phyloP scores from a whole-genome alignment of 2,113 vertebrate species.

The Alectura lathami region DNA sequence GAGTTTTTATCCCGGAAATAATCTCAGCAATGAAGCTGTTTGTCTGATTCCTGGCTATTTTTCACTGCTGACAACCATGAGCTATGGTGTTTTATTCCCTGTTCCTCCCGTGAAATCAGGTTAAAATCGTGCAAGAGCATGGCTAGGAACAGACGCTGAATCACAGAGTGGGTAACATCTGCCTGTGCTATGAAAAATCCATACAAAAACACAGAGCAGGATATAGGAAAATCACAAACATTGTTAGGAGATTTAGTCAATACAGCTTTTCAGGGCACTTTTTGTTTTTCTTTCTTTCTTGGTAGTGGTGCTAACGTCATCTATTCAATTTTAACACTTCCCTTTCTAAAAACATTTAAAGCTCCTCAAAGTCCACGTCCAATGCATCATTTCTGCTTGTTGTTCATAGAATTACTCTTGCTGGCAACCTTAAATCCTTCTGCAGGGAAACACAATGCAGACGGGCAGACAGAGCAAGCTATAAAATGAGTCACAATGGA shows the following conservation, averaged over 20 bases:
- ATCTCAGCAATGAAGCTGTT: constrained; percentile 83
- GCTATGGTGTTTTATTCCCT: constrained; percentile 60
- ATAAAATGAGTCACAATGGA: constrained; percentile 17
- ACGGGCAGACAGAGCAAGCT: not conserved
- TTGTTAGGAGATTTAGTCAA: constrained; percentile 46
- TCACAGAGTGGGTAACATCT: constrained; percentile 26
- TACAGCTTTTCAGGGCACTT: not conserved
- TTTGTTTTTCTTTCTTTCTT: not conserved
- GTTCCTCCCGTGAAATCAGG: constrained; percentile 74
- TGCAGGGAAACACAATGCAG: not conserved
- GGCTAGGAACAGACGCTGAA: constrained; percentile 56
- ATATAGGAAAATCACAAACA: constrained; percentile 36
- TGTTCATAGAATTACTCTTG: constrained; percentile 21
- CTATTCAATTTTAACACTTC: constrained; percentile 48
- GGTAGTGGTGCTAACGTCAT: constrained; percentile 2
- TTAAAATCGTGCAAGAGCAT: constrained; percentile 55
- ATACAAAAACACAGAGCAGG: constrained; percentile 43
- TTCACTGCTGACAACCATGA: constrained; percentile 80
- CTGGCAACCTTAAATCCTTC: not conserved
- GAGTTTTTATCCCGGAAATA: constrained; percentile 84
- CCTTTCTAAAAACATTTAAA: constrained; percentile 27
- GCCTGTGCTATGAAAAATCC: constrained; percentile 42
- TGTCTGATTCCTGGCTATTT: constrained; percentile 84
- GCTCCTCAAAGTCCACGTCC: not conserved
- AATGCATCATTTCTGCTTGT: not conserved